A percentile compares a stretch with the other conserved stretches of the same genome.
Conservation (phyloP, 2,797 vertebrate genomes). For the Gambelia wislizenii region DNA sequence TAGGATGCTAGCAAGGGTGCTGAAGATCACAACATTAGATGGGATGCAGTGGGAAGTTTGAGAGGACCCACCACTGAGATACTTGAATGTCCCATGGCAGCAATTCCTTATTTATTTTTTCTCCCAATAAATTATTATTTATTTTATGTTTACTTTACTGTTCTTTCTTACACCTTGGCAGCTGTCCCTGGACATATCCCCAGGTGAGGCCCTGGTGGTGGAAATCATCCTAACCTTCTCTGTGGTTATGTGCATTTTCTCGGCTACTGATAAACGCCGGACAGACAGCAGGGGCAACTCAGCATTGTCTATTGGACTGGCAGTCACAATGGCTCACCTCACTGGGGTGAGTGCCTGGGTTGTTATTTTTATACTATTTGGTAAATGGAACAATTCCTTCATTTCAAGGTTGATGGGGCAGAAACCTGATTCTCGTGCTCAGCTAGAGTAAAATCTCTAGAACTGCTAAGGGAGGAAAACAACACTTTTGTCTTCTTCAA, state of each 20-base stretch:
- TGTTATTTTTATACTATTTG: background rate
- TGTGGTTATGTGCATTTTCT: constrained; percentile 24
- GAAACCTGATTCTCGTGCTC: background rate
- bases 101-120: background rate
- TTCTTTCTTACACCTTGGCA: background rate
- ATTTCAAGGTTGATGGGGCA: background rate
- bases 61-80: background rate
- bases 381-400: background rate
- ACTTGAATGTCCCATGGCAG: background rate
- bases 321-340: constrained; percentile 23
- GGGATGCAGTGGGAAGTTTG: background rate
- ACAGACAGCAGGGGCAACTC: background rate
- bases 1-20: background rate
- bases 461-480: background rate
- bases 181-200: background rate
- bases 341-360: background rate
- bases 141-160: background rate
- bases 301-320: constrained; percentile 1
- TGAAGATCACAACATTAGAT: background rate
- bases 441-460: background rate
- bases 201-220: background rate
- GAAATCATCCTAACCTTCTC: constrained; percentile 12
- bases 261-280: constrained; percentile 3
- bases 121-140: background rate
- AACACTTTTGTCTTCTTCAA: no score